Conservation (phyloP, 2,888 invertebrate species). For the Dasysyrphus tricinctus region DNA sequence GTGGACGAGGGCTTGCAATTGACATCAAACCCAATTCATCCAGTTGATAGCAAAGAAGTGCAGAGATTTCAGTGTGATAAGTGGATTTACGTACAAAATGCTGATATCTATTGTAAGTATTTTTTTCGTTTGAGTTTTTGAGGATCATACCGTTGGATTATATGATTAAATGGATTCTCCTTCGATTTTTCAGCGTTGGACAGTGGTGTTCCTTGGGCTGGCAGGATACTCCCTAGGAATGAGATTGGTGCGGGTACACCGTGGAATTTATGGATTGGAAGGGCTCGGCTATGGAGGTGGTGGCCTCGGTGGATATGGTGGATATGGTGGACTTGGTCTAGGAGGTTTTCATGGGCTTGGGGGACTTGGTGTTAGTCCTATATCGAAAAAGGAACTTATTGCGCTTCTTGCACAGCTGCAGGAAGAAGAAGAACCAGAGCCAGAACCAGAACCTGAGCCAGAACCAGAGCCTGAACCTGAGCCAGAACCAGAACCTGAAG, state of each 20-base stretch:
- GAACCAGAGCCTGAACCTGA: conserved; percentile 83
- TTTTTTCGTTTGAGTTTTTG: background rate
- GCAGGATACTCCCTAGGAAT: conserved; percentile 53
- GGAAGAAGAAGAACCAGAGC: conserved; percentile 71
- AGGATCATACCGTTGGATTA: background rate
- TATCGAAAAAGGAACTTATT: conserved; percentile 80
- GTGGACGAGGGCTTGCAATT: conserved; percentile 11
- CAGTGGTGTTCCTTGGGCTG: conserved; percentile 51
- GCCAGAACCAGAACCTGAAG: conserved; percentile 81
- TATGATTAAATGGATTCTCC: background rate
- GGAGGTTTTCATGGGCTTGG: conserved; percentile 71
- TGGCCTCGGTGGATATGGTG: conserved; percentile 38
- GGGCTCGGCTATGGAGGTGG: conserved; percentile 65
- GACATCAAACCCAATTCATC: conserved; percentile 60
- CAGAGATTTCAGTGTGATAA: conserved; percentile 46
- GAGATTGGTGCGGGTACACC: conserved; percentile 59
- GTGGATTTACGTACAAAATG: conserved; percentile 52
- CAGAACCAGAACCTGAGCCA: conserved; percentile 76
- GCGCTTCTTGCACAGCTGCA: conserved; percentile 80
- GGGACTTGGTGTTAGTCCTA: conserved; percentile 76
- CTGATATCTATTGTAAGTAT: conserved; percentile 65
- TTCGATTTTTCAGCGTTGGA: conserved; percentile 54
- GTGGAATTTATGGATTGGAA: conserved; percentile 53
- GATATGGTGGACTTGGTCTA: conserved; percentile 66
- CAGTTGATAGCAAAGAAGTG: conserved; percentile 37